These are phyloP conservation scores for Istiophorus platypterus DNA, from an alignment of 2,113 vertebrate species.

Conservation along the genomic window DNA sequence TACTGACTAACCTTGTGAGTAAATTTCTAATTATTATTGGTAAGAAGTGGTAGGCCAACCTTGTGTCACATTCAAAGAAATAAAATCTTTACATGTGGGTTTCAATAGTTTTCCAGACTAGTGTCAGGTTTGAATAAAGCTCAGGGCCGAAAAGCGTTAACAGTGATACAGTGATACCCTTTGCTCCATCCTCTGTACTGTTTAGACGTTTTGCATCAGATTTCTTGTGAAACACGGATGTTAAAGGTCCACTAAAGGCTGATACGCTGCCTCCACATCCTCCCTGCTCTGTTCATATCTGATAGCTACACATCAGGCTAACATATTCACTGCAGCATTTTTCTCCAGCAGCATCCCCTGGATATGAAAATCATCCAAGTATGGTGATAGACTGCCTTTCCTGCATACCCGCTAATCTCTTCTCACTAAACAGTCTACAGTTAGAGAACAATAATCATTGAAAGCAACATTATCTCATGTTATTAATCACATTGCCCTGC, in stretches of 20 bases:
- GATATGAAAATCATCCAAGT: constrained; percentile 38
- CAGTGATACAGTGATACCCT: background rate
- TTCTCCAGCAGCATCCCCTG: constrained; percentile 9
- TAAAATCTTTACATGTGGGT: background rate
- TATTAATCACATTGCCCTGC: constrained; percentile 43
- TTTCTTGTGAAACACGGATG: constrained; percentile 15
- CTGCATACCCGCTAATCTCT: constrained; percentile 26
- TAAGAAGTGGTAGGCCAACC: background rate
- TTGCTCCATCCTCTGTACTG: background rate
- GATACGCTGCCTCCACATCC: background rate
- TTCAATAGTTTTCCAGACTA: background rate
- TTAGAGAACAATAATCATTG: constrained; percentile 38
- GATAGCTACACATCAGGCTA: constrained; percentile 14
- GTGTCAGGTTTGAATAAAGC: constrained; percentile 10
- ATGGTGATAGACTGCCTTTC: constrained; percentile 20
- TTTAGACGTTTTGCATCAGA: constrained; percentile 10
- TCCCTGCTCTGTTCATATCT: constrained; percentile 14
- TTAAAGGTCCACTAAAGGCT: constrained; percentile 30
- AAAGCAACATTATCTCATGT: constrained; percentile 38
- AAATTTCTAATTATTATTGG: background rate
- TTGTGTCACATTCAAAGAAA: background rate
- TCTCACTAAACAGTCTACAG: constrained; percentile 35
- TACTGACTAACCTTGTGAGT: background rate
- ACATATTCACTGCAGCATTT: constrained; percentile 25
- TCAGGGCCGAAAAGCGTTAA: background rate